phyloP scores from a whole-genome alignment of 2,797 vertebrate species.

The Otolemur crassicaudatus region DNA sequence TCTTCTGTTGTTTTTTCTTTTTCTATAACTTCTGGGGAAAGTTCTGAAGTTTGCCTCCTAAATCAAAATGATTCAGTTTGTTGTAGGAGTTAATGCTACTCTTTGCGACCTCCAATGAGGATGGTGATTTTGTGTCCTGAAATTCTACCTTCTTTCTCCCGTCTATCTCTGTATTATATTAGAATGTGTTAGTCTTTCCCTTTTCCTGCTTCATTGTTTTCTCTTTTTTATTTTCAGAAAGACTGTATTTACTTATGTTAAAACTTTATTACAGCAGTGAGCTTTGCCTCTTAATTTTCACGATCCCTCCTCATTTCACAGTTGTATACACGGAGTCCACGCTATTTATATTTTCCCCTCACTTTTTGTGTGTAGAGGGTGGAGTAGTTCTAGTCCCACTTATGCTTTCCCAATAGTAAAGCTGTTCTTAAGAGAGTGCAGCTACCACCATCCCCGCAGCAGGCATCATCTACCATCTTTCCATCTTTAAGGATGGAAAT shows the following conservation, averaged over 20 bases:
- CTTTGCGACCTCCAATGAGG: not conserved
- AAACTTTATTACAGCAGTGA: not conserved
- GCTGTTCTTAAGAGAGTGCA: not conserved
- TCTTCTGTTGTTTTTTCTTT: not conserved
- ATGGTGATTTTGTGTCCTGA: not conserved
- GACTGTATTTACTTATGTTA: not conserved
- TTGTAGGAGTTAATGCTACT: not conserved
- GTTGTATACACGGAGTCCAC: not conserved
- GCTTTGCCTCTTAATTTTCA: not conserved
- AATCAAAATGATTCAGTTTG: not conserved
- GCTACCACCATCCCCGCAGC: not conserved
- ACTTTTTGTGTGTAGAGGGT: not conserved
- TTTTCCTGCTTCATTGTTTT: not conserved
- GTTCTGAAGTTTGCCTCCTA: not conserved
- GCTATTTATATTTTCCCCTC: not conserved
- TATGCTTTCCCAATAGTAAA: not conserved
- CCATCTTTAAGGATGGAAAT: not conserved
- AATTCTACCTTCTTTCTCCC: not conserved
- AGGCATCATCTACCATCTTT: not conserved
- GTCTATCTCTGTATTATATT: not conserved
- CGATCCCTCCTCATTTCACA: not conserved
- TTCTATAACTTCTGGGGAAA: not conserved
- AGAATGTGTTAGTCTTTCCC: not conserved
- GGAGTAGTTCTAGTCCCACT: not conserved
- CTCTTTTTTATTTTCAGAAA: not conserved